phyloP scores from a whole-genome alignment of 1,140 invertebrate species.

The Venturia canescens region DNA sequence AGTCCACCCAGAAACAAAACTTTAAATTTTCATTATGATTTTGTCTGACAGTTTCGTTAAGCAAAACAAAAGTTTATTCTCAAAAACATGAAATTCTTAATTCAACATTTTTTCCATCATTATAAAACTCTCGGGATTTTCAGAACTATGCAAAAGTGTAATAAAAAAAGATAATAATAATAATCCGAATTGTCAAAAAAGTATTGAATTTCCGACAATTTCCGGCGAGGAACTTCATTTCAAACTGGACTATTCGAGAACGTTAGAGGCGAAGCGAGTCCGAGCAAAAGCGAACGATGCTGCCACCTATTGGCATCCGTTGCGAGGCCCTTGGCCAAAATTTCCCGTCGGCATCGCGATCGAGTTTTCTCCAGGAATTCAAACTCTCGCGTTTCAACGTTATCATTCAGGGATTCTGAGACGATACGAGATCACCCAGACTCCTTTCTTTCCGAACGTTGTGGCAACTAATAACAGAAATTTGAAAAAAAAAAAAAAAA shows the following conservation, averaged over 20 bases:
- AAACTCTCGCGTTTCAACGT: slow-evolving; percentile 14
- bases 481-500: neutral
- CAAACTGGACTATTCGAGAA: no score
- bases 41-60: no score
- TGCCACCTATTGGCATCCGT: slow-evolving; percentile 38
- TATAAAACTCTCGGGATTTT: neutral
- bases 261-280: neutral
- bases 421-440: neutral
- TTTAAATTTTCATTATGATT: no score
- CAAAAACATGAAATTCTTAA: no score
- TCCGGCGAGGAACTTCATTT: no score
- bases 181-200: no score
- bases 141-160: no score
- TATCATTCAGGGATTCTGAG: slow-evolving; percentile 35
- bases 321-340: neutral
- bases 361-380: neutral
- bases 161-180: no score
- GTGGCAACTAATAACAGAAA: neutral
- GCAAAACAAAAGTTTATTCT: no score
- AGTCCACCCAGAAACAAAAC: no score
- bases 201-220: no score
- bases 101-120: neutral
- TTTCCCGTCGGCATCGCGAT: slow-evolving; percentile 27
- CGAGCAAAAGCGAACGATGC: slow-evolving; percentile 25
- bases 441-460: slow-evolving; percentile 22